Evolutionary conservation across 2,113 vertebrate genomes (phyloP).

Genomic region (Elgaria multicarinata): DNA sequence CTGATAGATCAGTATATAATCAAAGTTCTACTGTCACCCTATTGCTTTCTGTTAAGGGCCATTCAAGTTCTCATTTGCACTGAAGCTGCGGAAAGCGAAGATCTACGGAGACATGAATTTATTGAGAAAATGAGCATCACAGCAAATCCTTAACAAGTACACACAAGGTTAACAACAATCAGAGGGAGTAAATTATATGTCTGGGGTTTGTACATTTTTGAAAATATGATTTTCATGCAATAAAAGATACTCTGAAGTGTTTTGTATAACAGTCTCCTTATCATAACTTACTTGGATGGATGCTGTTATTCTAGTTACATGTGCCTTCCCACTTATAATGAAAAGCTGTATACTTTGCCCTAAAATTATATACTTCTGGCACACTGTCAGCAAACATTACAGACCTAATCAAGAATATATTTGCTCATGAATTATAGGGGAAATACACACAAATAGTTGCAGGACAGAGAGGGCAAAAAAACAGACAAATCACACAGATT

Average conservation of each 20-base stretch:
- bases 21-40: conserved; percentile 36
- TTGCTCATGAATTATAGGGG: conserved; percentile 13
- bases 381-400: conserved; percentile 32
- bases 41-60: conserved; percentile 43
- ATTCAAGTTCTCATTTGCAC: conserved; percentile 51
- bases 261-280: conserved; percentile 39
- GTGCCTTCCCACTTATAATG: conserved; percentile 40
- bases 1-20: conserved; percentile 3
- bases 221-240: conserved; percentile 34
- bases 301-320: conserved; percentile 18
- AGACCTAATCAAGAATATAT: conserved; percentile 25
- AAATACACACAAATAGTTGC: conserved; percentile 2
- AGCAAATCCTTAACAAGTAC: conserved; percentile 34
- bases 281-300: conserved; percentile 51
- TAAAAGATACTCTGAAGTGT: conserved; percentile 25
- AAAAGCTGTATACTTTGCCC: conserved; percentile 49
- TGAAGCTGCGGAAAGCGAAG: conserved; percentile 42
- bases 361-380: conserved; percentile 57
- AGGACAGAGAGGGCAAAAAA: not conserved
- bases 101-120: conserved; percentile 37
- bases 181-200: conserved; percentile 33
- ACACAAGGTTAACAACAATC: conserved; percentile 21
- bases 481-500: not conserved
- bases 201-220: conserved; percentile 25
- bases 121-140: conserved; percentile 31